Evolutionary conservation across 2,888 invertebrate genomes (phyloP).

Genomic region (Clitarchus hookeri): DNA sequence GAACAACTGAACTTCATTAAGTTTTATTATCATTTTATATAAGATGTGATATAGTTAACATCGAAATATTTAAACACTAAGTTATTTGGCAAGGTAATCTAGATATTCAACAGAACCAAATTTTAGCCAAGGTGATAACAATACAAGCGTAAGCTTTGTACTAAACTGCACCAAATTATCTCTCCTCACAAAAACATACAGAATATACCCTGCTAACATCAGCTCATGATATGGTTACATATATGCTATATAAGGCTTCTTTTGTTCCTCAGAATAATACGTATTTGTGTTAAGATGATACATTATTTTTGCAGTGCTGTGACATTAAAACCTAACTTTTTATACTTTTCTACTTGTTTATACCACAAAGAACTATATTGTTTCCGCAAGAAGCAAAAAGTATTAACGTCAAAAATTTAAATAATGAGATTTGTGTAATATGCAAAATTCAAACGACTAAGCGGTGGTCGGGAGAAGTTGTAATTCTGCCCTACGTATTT

Average conservation of each 20-base stretch:
- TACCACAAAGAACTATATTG: too few relatives aligned
- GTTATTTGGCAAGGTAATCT: neutral
- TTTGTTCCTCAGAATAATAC: neutral
- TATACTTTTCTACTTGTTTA: too few relatives aligned
- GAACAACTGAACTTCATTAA: too few relatives aligned
- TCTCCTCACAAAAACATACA: neutral
- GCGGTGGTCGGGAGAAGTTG: too few relatives aligned
- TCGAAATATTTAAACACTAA: neutral
- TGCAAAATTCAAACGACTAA: too few relatives aligned
- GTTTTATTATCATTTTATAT: too few relatives aligned
- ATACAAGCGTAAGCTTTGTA: neutral
- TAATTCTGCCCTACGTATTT: too few relatives aligned
- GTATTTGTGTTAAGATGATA: neutral
- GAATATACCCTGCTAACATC: neutral
- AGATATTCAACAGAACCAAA: neutral
- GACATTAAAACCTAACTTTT: neutral
- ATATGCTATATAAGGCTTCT: neutral
- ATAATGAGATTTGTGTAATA: too few relatives aligned
- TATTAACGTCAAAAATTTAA: too few relatives aligned
- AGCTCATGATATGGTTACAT: neutral
- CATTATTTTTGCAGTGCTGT: neutral
- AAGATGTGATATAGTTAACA: neutral
- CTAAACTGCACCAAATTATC: neutral
- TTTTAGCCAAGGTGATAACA: neutral
- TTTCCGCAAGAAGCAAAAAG: too few relatives aligned